Percentiles rank a stretch among this genome's conserved stretches.
Conservation (phyloP, 2,113 vertebrate species). For the Circaetus gallicus region DNA sequence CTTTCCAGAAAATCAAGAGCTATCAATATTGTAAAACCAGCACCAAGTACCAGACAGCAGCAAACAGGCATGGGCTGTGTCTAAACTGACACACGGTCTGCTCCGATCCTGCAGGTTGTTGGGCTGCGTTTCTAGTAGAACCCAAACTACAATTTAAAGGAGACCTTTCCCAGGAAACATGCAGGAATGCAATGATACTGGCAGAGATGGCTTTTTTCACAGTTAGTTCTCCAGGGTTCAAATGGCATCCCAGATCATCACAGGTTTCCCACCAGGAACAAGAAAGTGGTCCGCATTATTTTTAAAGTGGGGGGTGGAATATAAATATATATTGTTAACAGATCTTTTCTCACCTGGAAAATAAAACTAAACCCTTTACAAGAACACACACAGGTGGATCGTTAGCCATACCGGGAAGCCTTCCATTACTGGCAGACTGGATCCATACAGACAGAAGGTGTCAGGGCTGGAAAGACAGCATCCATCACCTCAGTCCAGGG, state of each 20-base stretch:
- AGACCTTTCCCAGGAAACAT: not conserved
- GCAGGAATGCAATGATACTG: not conserved
- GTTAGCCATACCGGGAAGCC: not conserved
- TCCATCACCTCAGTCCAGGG: not conserved
- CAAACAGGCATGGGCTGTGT: rapidly evolving
- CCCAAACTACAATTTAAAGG: not conserved
- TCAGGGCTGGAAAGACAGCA: rapidly evolving
- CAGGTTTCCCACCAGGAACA: not conserved
- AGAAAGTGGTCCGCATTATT: not conserved
- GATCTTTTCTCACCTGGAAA: not conserved
- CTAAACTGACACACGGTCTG: not conserved
- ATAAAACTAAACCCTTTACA: not conserved
- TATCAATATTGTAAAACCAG: not conserved
- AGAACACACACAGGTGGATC: not conserved
- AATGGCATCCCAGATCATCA: not conserved
- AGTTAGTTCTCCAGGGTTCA: not conserved
- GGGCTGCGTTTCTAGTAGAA: not conserved
- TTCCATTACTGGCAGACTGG: not conserved
- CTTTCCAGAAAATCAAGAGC: not conserved
- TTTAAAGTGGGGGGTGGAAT: rapidly evolving
- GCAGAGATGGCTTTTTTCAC: not conserved
- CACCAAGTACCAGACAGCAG: not conserved
- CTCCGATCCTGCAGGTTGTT: not conserved
- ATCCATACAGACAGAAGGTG: not conserved
- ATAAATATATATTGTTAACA: not conserved